Evolutionary conservation across 2,113 vertebrate genomes (phyloP).

Genomic region (Sminthopsis crassicaudata): DNA sequence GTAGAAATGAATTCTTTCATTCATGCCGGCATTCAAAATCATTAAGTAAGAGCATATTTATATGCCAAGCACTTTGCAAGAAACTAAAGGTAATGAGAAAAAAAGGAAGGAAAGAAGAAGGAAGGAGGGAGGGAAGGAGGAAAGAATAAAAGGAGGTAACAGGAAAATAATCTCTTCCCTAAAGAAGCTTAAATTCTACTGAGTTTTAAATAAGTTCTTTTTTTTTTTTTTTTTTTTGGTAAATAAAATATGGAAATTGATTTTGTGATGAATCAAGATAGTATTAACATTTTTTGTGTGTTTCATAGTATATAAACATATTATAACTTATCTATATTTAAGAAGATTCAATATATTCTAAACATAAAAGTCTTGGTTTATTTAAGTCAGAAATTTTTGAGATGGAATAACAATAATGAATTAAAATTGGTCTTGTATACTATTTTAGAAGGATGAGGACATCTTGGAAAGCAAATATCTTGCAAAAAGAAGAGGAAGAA

Average conservation of each 20-base stretch:
- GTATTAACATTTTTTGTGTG: background rate
- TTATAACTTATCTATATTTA: background rate
- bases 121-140: too few relatives aligned
- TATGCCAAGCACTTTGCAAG: background rate
- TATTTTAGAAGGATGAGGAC: background rate
- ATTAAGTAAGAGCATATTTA: background rate
- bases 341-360: background rate
- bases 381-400: background rate
- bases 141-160: too few relatives aligned
- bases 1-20: background rate
- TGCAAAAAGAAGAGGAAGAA: background rate
- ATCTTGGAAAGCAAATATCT: background rate
- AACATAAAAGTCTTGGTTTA: background rate
- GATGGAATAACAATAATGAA: background rate
- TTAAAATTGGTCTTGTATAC: background rate
- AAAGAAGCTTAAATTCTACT: background rate
- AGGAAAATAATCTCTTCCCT: background rate
- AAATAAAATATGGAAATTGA: background rate
- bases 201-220: background rate
- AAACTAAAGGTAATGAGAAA: background rate
- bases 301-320: background rate
- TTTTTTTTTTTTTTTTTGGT: background rate
- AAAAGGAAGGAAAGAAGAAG: background rate
- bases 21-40: rapidly evolving
- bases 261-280: background rate